Percentiles rank a stretch among this genome's conserved stretches.
Conservation (phyloP, 2,888 invertebrate genomes). For the Halictus quadricinctus region DNA sequence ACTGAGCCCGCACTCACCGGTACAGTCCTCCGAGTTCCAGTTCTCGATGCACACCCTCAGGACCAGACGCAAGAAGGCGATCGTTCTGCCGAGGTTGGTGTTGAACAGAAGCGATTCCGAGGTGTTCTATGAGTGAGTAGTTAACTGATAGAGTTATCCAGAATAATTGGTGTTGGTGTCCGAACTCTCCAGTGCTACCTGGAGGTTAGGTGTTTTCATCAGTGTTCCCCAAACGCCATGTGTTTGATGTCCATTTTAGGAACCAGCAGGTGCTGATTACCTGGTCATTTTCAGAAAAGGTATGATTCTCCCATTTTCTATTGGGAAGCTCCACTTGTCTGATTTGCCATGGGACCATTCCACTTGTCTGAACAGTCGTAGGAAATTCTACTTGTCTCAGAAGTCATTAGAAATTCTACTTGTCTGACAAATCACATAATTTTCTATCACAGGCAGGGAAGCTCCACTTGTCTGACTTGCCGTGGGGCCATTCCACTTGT, state of each 20-base stretch:
- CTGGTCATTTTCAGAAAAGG: neutral
- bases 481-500: neutral
- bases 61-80: conserved; percentile 88
- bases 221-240: neutral
- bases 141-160: conserved; percentile 42
- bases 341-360: neutral
- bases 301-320: neutral
- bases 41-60: conserved; percentile 84
- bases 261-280: neutral
- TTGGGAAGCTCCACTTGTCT: neutral
- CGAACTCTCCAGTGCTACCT: neutral
- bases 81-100: conserved; percentile 89
- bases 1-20: conserved; percentile 91
- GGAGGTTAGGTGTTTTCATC: too few relatives aligned
- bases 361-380: neutral
- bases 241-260: neutral
- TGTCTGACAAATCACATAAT: too few relatives aligned
- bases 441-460: too few relatives aligned
- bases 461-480: neutral
- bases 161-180: conserved; percentile 8
- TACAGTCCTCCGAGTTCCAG: conserved; percentile 87
- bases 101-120: conserved; percentile 90
- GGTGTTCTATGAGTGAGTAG: conserved; percentile 86
- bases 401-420: neutral
- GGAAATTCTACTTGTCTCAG: neutral